Base-by-base conservation (phyloP, 2,888 invertebrate species). In the Rotaria sp. region DNA sequence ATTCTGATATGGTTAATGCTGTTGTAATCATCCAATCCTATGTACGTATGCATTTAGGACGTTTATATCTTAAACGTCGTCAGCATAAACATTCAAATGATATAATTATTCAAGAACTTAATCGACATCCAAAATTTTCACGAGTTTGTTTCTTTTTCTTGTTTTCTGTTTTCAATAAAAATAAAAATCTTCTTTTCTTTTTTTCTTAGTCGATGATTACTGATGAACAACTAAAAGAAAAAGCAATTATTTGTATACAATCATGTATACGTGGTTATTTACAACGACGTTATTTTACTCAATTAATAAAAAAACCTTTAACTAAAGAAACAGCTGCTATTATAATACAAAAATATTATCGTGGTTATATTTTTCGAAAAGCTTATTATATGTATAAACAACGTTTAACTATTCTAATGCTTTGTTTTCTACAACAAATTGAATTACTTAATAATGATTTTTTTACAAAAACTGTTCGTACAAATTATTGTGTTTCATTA, bases 1-100 rank as follows among this genome's bases (percentile, higher is more conserved):
- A 94, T 90, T 94, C 95, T 89, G 94, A 94, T 88, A 94, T 92
- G 92, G 94, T 90, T 84, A 92, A 93, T 85, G 94, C 94, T 89
- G 93, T 95, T 86, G 92, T 94, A 18, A 90, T 94, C 88, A 94
- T 94, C 0, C 95, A 95, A 92, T 93, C 94, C 0, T 93, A 93
- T 88, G 93, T 94, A 0, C 92, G 95, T 15, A 93, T 94, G 75
- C 94, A 94, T 94, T 90, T 94, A 38, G 94, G 94, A 0, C 92
- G 93, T 86, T 92, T 93, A 7, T 88, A 89, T 87, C 94, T 92
- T 89, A 92, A 92, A 88, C 92, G 93, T 80, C 91, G 41, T 26
- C 30, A 84, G 55, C 55, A 57, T 18, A 45, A 41, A 86, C 50
- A 48, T 85, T 26, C 45, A 24, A 50, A 86, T 26, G 55, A 57